Base-by-base conservation (phyloP, 30 jellyfish, hydroid and myxozoan species). In the Cassiopea xamachana region DNA sequence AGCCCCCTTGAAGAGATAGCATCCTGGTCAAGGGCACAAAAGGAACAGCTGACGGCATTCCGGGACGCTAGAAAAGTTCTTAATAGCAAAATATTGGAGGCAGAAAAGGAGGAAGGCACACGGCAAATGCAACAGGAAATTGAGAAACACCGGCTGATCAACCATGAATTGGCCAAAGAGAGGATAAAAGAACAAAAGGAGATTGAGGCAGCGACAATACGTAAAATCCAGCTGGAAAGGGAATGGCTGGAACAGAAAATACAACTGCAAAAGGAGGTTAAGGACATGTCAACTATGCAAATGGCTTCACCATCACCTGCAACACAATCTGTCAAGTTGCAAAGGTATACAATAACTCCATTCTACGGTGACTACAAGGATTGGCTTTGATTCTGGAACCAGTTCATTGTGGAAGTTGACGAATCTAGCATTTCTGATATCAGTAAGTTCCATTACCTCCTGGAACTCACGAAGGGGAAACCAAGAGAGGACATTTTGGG, bases 401-500 rank as follows among this genome's bases (percentile, higher is more conserved):
- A 89, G 84, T 89, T 89, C 79, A 61, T 16, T 61, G 94, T 89
- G 18, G 96, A 89, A 73, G 81, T 81, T 7, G 96, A 89, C 61
- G 92, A 89, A 1, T 89, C 93, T 14, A 58, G 44, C 55, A 64
- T 88, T 48, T 80, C 96, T 27, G 84, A 79, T 47, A 80, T 78
- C 88, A 88, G 96, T 79, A 88, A 80, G 50, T 88, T 78, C 60
- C 84, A 73, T 81, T 88, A 78, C 83, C 70, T 88, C 64, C 86
- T 88, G 90, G 79, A 88, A 72, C 78, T 88, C 17, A 74, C 71
- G 19, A 72, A 79, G 60, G 87, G 92, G 81, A 77, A 88, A 71
- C 96, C 96, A 50, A 79, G 83, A 80, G 96, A 88, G 69, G 96
- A 88, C 87, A 88, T 79, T 50, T 64, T 77, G 73, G 92, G 96